Base-by-base conservation (phyloP, 2,888 invertebrate species). In the Plagodis dolabraria region DNA sequence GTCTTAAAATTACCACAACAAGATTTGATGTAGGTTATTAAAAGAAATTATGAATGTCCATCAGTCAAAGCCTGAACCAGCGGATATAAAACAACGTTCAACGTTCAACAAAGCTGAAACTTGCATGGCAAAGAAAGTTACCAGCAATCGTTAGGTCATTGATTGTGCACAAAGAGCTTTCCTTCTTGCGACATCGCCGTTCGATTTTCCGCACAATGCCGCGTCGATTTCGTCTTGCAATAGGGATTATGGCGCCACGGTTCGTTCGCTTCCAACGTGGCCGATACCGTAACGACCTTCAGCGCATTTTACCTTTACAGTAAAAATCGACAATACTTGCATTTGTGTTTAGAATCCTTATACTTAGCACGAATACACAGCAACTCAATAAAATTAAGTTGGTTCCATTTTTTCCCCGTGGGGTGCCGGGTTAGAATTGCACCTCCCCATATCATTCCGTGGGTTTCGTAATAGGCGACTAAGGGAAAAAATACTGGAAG, bases 141-240 rank as follows among this genome's bases (percentile, higher is more conserved):
- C 82, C 84, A 87, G 87, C 87, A 89, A 89, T 91, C 87, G 87
- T 83, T 85, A 81, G 77, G 77, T 86, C 86, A 90, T 89, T 90
- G 91, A 90, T 89, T 86, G 87, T 76, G 82, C 86, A 87, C 91
- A 91, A 90, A 66, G 74, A 77, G 79, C 57, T 79, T 87, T 86
- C 84, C 85, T 64, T 67, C 65, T 64, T 64, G 67, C 65, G 63
- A 67, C 64, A 64, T 60, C 61, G 59, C 76, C 76, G 74, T 73
- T 75, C 75, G 73, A 71, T 91, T 92, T 90, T 87, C 85, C 79
- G 78, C 79, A 87, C 90, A 91, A 89, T 87, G 80, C 83, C 79
- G 77, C 80, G 80, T 77, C 83, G 84, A 87, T 88, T 89, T 86
- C 84, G 83, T 83, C 85, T 86, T 85, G 85, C 87, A 87, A 86